These are phyloP conservation scores for Bothrops jararaca DNA, from an alignment of 2,113 vertebrate species.

Conservation along the genomic window DNA sequence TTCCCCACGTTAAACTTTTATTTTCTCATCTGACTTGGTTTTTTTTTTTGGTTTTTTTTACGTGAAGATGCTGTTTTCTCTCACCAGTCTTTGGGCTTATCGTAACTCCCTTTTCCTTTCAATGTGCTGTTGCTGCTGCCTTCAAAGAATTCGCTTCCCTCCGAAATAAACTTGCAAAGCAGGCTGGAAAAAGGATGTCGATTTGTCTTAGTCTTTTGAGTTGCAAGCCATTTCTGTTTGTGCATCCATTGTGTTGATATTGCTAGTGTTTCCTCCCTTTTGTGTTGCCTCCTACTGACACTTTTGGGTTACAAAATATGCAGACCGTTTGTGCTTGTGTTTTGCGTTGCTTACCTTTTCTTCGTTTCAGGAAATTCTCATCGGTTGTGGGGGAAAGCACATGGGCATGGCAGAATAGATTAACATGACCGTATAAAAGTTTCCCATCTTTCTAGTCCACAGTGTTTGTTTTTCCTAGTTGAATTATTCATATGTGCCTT, in stretches of 20 bases:
- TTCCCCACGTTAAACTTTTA: slow-evolving; percentile 47
- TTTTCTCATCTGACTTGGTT: slow-evolving; percentile 60
- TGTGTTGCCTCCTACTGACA: slow-evolving; percentile 42
- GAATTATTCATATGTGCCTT: background rate
- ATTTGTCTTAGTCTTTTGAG: slow-evolving; percentile 54
- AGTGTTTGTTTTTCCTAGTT: background rate
- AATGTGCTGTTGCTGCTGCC: slow-evolving; percentile 79
- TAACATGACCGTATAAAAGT: background rate
- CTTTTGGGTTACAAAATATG: slow-evolving; percentile 36
- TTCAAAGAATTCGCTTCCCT: background rate
- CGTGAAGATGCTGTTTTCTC: slow-evolving; percentile 63
- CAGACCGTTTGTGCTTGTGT: slow-evolving; percentile 44
- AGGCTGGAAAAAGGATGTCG: slow-evolving; percentile 73
- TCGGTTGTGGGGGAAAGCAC: slow-evolving; percentile 23
- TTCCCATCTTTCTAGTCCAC: background rate
- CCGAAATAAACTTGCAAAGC: slow-evolving; percentile 56
- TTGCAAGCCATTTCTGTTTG: slow-evolving; percentile 53
- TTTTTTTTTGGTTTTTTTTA: background rate
- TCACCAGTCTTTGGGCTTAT: slow-evolving; percentile 75
- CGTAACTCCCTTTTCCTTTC: slow-evolving; percentile 63
- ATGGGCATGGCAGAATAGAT: background rate
- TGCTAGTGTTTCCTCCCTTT: slow-evolving; percentile 27
- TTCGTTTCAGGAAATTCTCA: slow-evolving; percentile 46
- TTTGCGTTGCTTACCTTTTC: slow-evolving; percentile 50
- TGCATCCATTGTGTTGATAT: slow-evolving; percentile 51